Evolutionary conservation across 2,888 invertebrate species (phyloP).

Genomic region (Lysandra coridon): DNA sequence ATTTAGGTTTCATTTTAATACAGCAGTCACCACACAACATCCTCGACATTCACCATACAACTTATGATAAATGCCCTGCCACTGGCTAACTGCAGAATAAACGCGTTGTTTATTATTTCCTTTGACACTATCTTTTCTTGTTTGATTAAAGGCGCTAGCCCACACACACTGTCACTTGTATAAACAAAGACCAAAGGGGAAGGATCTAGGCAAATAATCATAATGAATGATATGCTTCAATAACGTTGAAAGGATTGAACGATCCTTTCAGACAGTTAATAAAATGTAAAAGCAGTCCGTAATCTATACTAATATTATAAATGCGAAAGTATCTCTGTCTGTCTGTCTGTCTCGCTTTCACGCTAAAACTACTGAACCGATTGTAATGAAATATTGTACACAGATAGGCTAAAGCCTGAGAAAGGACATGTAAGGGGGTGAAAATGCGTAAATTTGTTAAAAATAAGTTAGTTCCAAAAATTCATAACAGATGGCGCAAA

Average conservation of each 20-base stretch:
- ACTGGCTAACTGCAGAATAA: neutral
- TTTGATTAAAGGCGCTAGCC: neutral
- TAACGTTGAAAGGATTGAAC: neutral
- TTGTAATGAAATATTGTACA: too few species aligned
- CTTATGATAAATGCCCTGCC: slow-evolving; percentile 29
- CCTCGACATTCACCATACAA: slow-evolving; percentile 36
- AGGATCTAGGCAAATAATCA: neutral
- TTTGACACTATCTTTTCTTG: neutral
- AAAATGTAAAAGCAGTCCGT: neutral
- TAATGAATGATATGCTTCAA: neutral
- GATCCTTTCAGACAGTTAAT: neutral
- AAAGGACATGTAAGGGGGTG: too few species aligned
- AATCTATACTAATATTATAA: too few species aligned
- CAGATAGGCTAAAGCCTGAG: too few species aligned
- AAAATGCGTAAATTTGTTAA: too few species aligned
- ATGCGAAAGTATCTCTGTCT: too few species aligned
- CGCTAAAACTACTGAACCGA: too few species aligned
- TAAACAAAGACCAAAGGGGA: neutral
- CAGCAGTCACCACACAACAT: neutral
- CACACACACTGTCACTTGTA: neutral
- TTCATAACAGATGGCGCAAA: too few species aligned
- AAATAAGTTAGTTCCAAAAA: too few species aligned
- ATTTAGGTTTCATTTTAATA: too few species aligned
- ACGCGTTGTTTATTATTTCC: neutral
- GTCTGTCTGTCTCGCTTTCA: too few species aligned